phyloP scores from a whole-genome alignment of 2,888 invertebrate genomes.

The Pachliopta kotzebuea region DNA sequence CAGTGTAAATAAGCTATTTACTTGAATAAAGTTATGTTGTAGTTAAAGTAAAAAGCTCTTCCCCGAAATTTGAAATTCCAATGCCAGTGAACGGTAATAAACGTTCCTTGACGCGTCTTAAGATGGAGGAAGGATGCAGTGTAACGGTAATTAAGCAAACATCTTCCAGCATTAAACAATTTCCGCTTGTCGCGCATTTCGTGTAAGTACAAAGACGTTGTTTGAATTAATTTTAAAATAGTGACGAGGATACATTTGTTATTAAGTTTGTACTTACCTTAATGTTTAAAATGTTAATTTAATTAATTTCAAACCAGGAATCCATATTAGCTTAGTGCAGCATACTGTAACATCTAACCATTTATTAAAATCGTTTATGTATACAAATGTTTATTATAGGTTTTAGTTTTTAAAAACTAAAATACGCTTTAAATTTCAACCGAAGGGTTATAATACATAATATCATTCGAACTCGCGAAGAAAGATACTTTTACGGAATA shows the following conservation, averaged over 20 bases:
- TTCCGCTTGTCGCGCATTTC: constrained; percentile 18
- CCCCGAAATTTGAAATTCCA: constrained; percentile 20
- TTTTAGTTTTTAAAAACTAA: no score
- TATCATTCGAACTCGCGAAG: no score
- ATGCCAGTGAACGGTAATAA: constrained; percentile 22
- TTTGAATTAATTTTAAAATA: constrained; percentile 4
- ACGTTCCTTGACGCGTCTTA: constrained; percentile 19
- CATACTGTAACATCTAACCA: no score
- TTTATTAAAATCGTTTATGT: no score
- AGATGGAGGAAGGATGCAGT: constrained; percentile 24
- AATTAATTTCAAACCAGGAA: no score
- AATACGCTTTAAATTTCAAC: no score
- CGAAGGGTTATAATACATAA: no score
- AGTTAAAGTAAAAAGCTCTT: constrained; percentile 1
- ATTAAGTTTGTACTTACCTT: not conserved
- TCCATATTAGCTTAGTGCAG: no score
- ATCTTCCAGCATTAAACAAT: constrained; percentile 25
- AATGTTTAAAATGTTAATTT: no score
- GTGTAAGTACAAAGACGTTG: constrained; percentile 7
- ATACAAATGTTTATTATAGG: no score
- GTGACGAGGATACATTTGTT: not conserved
- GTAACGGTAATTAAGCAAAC: constrained; percentile 26
- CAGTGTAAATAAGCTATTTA: not conserved
- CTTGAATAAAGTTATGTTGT: not conserved
- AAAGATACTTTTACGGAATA: no score